Percentiles rank a stretch among this genome's conserved stretches.
These are phyloP conservation scores for Macaca mulatta DNA, from an alignment of 2,113 vertebrate genomes.

Conservation along the genomic window DNA sequence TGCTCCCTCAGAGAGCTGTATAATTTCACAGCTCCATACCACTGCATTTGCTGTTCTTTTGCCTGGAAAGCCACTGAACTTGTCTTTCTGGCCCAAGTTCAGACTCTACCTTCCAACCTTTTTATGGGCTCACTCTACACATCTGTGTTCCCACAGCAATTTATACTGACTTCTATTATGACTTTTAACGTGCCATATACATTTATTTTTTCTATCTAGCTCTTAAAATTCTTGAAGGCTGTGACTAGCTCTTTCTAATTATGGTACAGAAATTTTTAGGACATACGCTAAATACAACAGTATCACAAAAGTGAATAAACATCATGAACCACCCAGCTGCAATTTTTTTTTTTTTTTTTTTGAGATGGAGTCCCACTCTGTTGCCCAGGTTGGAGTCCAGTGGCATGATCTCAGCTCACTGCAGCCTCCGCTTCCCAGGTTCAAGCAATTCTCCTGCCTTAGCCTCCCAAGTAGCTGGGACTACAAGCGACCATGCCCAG, in stretches of 20 bases:
- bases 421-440: too few species aligned
- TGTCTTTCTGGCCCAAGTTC: neutral
- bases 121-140: neutral
- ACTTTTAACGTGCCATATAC: neutral
- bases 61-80: neutral
- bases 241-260: neutral
- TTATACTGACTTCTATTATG: neutral
- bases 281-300: neutral
- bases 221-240: neutral
- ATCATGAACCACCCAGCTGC: neutral
- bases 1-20: neutral
- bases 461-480: too few species aligned
- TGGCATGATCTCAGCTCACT: too few species aligned
- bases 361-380: too few species aligned
- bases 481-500: too few species aligned
- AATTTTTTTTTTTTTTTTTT: neutral
- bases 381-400: too few species aligned
- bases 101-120: neutral
- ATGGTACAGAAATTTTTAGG: neutral
- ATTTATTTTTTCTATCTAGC: neutral
- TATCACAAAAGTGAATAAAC: slow-evolving; percentile 12
- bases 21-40: neutral
- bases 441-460: too few species aligned
- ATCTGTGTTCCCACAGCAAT: neutral
- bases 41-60: neutral